Evolutionary conservation across 2,797 vertebrate species (phyloP).

Genomic region (Spinus olivaceus): DNA sequence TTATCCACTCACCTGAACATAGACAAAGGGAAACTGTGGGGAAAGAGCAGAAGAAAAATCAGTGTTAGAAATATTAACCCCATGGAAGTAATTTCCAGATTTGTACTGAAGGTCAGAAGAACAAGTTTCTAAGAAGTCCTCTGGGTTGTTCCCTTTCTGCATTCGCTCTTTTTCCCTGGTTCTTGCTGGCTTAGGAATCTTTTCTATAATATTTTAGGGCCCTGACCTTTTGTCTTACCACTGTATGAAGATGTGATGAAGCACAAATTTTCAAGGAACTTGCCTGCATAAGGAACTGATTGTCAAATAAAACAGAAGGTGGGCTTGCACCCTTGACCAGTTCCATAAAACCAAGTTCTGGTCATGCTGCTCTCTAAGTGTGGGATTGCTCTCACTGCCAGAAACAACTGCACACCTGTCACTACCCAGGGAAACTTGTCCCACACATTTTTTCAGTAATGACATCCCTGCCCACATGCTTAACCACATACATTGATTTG

Average conservation of each 20-base stretch:
- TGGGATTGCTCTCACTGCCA: background rate
- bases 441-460: background rate
- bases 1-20: constrained; percentile 22
- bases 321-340: background rate
- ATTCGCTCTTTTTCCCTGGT: background rate
- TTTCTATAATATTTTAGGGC: background rate
- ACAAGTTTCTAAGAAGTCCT: background rate
- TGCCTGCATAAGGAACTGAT: background rate
- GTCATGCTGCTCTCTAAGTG: background rate
- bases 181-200: background rate
- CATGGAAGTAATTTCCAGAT: background rate
- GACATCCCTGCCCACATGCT: background rate
- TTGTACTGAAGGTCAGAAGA: background rate
- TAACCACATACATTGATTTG: background rate
- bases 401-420: background rate
- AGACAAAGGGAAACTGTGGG: constrained; percentile 52
- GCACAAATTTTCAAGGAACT: background rate
- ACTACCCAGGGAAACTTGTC: background rate
- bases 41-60: constrained; percentile 16
- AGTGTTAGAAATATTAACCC: background rate
- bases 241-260: background rate
- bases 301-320: background rate
- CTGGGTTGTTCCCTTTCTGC: background rate
- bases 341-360: background rate
- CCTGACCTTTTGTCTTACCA: background rate